Conservation (phyloP, 2,888 invertebrate species). For the Anthoptus insignis region DNA sequence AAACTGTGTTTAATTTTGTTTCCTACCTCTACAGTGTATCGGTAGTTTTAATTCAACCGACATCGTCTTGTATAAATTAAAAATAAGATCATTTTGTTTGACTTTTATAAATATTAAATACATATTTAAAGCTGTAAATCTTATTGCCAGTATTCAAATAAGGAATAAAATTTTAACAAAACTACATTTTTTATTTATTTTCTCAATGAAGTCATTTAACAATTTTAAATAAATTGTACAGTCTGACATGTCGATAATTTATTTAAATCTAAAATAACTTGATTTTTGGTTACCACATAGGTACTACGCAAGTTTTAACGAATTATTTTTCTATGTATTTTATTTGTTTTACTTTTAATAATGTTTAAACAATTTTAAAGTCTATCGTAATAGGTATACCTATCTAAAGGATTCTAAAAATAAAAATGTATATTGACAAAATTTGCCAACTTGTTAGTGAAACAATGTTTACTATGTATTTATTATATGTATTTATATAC, state of each 20-base stretch:
- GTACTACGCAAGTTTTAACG: not conserved
- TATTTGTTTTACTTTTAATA: no score
- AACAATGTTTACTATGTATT: not conserved
- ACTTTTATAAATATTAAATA: constrained; percentile 30
- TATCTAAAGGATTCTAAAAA: not conserved
- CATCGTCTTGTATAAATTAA: constrained; percentile 1
- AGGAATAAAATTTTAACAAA: no score
- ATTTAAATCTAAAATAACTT: not conserved
- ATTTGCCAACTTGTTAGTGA: not conserved
- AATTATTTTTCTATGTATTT: not conserved
- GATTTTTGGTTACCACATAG: constrained; percentile 1
- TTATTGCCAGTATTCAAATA: constrained; percentile 16
- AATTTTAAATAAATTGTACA: not conserved
- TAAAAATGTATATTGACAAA: not conserved
- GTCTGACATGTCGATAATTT: not conserved
- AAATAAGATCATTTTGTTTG: constrained; percentile 2
- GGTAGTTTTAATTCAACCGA: constrained; percentile 7
- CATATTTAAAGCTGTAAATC: constrained; percentile 29
- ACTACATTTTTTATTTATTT: no score
- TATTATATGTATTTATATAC: no score
- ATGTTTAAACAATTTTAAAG: not conserved
- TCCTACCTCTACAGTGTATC: no score
- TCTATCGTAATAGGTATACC: not conserved
- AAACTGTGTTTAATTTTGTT: not conserved
- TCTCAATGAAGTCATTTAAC: not conserved